These are phyloP conservation scores for Trissoscelio sp. DNA, from an alignment of 2,888 invertebrate genomes.

Conservation along the genomic window DNA sequence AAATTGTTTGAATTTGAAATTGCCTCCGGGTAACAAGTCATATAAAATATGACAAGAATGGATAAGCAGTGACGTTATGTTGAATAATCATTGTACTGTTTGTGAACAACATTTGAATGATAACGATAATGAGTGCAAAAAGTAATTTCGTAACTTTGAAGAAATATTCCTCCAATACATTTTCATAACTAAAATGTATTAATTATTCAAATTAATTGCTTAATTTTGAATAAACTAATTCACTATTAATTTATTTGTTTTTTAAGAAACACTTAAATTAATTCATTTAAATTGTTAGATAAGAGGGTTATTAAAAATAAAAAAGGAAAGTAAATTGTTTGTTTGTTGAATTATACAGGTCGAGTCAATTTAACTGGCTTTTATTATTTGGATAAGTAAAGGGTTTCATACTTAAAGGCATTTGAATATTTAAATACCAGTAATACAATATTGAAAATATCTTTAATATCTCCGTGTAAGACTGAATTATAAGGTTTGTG, in stretches of 20 bases:
- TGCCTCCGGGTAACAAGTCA: neutral
- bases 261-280: no score
- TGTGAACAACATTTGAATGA: neutral
- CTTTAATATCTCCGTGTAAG: neutral
- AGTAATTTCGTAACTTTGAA: neutral
- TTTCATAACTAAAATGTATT: no score
- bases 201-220: no score
- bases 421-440: constrained; percentile 22
- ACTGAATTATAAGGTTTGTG: constrained; percentile 32
- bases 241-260: no score
- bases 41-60: neutral
- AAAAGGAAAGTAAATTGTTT: no score
- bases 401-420: constrained; percentile 5
- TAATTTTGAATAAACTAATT: no score
- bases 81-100: neutral
- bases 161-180: no score
- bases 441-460: constrained; percentile 32
- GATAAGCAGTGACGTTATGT: neutral
- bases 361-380: neutral
- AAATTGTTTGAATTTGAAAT: neutral
- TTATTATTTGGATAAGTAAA: neutral
- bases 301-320: no score
- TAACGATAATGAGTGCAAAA: neutral
- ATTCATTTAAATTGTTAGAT: no score
- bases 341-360: neutral